phyloP scores from a whole-genome alignment of 2,113 vertebrate species.

The Rostratula benghalensis region DNA sequence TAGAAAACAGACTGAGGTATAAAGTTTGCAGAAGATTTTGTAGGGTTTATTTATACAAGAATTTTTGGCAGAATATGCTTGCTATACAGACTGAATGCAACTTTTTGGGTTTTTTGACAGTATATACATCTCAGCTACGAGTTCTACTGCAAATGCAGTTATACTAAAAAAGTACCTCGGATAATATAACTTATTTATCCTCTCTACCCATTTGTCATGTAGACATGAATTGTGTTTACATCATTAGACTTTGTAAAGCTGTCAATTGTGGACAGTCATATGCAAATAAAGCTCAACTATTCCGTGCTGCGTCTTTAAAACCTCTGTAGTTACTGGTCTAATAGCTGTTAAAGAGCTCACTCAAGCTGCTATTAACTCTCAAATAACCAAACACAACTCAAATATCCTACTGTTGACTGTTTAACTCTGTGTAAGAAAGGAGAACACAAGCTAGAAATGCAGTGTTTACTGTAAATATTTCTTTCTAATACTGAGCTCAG shows the following conservation, averaged over 20 bases:
- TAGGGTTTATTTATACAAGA: neutral
- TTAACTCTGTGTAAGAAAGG: neutral
- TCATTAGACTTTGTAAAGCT: neutral
- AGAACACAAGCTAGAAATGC: neutral
- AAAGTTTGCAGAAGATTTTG: neutral
- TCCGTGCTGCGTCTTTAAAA: neutral
- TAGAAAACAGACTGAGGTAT: neutral
- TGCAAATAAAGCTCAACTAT: conserved; percentile 14
- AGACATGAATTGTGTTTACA: neutral
- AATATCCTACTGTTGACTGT: neutral
- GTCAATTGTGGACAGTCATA: neutral
- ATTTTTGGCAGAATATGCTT: neutral
- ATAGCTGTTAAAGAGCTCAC: neutral
- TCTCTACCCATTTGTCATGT: neutral
- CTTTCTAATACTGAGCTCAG: neutral
- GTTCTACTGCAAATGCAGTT: neutral
- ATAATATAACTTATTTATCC: neutral
- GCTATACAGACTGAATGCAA: neutral
- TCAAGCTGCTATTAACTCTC: neutral
- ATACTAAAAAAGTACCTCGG: neutral
- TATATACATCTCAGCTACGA: neutral
- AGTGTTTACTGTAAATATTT: neutral
- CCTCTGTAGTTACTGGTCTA: neutral
- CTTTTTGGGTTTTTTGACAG: neutral
- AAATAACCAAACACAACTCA: neutral